Evolutionary conservation across 1,140 invertebrate species (phyloP).

Genomic region (Lanistes nyassanus): DNA sequence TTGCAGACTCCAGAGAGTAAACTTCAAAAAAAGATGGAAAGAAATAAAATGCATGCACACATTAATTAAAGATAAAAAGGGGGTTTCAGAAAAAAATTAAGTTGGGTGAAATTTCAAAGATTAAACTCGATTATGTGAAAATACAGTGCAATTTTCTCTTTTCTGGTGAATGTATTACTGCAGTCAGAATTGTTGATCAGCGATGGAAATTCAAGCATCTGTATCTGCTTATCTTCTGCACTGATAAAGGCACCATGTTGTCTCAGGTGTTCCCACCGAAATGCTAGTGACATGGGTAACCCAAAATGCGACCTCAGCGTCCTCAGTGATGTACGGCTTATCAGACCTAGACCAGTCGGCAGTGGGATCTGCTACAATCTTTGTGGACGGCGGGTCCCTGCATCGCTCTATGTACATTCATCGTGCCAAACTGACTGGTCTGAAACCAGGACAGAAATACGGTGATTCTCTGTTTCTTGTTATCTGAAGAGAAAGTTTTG

Average conservation of each 20-base stretch:
- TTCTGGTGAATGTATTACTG: neutral
- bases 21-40: too few species aligned
- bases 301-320: conserved; percentile 74
- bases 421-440: conserved; percentile 72
- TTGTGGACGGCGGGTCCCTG: conserved; percentile 82
- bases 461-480: conserved; percentile 65
- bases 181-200: neutral
- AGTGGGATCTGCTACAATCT: conserved; percentile 74
- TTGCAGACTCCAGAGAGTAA: too few species aligned
- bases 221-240: neutral
- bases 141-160: too few species aligned
- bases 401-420: conserved; percentile 84
- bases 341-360: conserved; percentile 58
- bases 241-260: neutral
- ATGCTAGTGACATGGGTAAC: conserved; percentile 93
- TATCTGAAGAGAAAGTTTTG: neutral
- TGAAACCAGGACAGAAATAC: conserved; percentile 74
- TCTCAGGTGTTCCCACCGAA: conserved; percentile 73
- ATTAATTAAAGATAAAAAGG: too few species aligned
- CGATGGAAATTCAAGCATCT: neutral
- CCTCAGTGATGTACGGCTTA: conserved; percentile 82
- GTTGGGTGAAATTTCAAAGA: too few species aligned
- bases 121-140: too few species aligned
- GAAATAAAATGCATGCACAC: too few species aligned
- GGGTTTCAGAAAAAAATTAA: too few species aligned